Base-by-base conservation (phyloP, 2,797 vertebrate genomes). In the Chaetophractus vellerosus region DNA sequence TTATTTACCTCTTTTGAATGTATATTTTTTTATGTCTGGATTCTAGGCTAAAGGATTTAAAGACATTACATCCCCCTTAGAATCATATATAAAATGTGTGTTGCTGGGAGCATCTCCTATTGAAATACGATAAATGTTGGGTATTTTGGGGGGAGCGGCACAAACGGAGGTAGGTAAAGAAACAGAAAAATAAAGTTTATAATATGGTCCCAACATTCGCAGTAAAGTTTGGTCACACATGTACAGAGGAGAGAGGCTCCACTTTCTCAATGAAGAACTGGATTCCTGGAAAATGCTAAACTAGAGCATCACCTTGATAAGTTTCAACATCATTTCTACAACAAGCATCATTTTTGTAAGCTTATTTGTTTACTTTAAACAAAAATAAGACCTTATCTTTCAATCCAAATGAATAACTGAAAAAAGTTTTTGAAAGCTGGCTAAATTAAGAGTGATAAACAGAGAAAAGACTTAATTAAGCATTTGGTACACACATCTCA, bases 321-420 rank as follows among this genome's bases (percentile, higher is more conserved):
- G 50, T 91, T 82, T 69, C n/a, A 75, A 52, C 24, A 86, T 18
- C 38, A 33, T 48, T 76, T 91, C 59, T 91, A 59, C 10, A 61
- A 33, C 61, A 31, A 45, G 2, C 31, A 36, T 26, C n/a, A 28
- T 38, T 15, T 74, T 9, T 38, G 9, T 69, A 57, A 68, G 38
- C 31, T 57, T 57, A 57, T 69, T 55, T 92, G 18, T 52, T n/a
- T n/a, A n/a, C n/a, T n/a, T n/a, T n/a, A 64, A 85, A 94, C 28
- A 63, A 61, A 38, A 81, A 59, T 69, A 87, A 92, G 72, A 76
- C 11, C 38, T 48, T 82, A 45, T 52, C 87, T 88, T 92, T 83
- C 33, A 83, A 83, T n/a, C 33, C 52, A 92, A 76, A 15, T 66
- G 26, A 52, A 9, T 14, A 57, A 28, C 31, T 36, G 72, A 92